These are phyloP conservation scores for Diabrotica virgifera DNA, from an alignment of 1,140 invertebrate species.

Conservation along the genomic window DNA sequence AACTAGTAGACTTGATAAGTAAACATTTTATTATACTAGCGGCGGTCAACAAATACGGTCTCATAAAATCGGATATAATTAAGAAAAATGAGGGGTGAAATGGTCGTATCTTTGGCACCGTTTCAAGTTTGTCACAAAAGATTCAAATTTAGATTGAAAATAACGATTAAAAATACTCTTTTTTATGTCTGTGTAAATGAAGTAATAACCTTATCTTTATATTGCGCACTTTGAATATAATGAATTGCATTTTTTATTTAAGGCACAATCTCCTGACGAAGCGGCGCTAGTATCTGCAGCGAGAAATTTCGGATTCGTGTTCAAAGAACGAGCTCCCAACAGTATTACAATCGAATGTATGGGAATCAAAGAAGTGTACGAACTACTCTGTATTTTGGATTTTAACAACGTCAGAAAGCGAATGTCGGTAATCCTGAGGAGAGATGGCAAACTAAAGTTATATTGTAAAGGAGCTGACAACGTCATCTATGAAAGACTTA, in stretches of 20 bases:
- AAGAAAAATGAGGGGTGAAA: too few species aligned
- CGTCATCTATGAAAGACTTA: constrained; percentile 92
- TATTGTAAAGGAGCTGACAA: constrained; percentile 99
- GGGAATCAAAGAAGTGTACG: constrained; percentile 84
- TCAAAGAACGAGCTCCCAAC: constrained; percentile 88
- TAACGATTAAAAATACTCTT: too few species aligned
- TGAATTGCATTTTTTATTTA: neutral
- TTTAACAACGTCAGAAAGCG: constrained; percentile 98
- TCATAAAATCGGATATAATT: too few species aligned
- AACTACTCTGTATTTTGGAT: constrained; percentile 95
- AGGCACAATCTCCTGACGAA: constrained; percentile 91
- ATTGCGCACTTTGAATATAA: too few species aligned
- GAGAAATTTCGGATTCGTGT: constrained; percentile 98
- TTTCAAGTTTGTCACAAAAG: too few species aligned
- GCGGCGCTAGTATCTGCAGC: constrained; percentile 95
- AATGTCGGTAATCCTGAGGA: constrained; percentile 96
- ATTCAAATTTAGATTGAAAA: too few species aligned
- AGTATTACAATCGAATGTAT: constrained; percentile 86
- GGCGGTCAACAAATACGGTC: too few species aligned
- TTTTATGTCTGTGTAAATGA: too few species aligned
- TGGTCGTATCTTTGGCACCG: too few species aligned
- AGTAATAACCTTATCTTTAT: too few species aligned
- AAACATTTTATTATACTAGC: too few species aligned
- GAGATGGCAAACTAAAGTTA: constrained; percentile 81
- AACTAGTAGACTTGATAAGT: too few species aligned